phyloP scores from a whole-genome alignment of 2,888 invertebrate species.

The Pogonocherus hispidulus region DNA sequence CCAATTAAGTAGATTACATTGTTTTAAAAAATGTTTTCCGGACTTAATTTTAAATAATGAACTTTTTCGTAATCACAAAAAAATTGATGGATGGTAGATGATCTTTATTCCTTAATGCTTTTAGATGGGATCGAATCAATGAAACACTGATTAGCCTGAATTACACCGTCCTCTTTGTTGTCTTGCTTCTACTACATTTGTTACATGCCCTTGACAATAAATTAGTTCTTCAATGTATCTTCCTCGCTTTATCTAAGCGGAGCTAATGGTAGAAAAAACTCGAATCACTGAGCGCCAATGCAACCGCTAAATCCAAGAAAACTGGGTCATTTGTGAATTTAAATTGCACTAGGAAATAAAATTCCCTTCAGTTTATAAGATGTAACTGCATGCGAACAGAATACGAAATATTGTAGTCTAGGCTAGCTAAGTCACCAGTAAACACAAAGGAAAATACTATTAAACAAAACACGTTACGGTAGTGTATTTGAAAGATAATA shows the following conservation, averaged over 20 bases:
- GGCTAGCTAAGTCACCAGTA: slow-evolving; percentile 5
- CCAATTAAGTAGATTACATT: too few species aligned
- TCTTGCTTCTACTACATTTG: slow-evolving; percentile 24
- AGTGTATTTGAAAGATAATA: not conserved
- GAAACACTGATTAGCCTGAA: slow-evolving; percentile 18
- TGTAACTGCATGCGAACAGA: slow-evolving; percentile 3
- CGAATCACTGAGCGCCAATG: slow-evolving; percentile 15
- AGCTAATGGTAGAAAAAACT: slow-evolving; percentile 19
- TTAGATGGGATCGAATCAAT: slow-evolving; percentile 15
- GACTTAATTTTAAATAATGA: not conserved
- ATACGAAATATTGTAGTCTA: slow-evolving; percentile 5
- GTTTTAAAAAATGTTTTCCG: not conserved
- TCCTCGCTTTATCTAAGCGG: slow-evolving; percentile 5
- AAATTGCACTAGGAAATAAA: slow-evolving; percentile 5
- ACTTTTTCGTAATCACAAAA: slow-evolving; percentile 7
- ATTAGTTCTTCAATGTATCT: slow-evolving; percentile 23
- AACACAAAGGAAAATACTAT: not conserved
- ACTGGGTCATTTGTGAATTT: slow-evolving; percentile 26
- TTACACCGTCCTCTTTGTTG: slow-evolving; percentile 15
- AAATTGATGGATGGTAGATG: slow-evolving; percentile 15
- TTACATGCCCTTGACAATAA: slow-evolving; percentile 12
- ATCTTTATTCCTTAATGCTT: slow-evolving; percentile 7
- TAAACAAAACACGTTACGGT: not conserved
- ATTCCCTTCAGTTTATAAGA: slow-evolving; percentile 7
- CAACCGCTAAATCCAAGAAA: slow-evolving; percentile 8